Base-by-base conservation (phyloP, 2,888 invertebrate species). In the Heteropelma amictum region DNA sequence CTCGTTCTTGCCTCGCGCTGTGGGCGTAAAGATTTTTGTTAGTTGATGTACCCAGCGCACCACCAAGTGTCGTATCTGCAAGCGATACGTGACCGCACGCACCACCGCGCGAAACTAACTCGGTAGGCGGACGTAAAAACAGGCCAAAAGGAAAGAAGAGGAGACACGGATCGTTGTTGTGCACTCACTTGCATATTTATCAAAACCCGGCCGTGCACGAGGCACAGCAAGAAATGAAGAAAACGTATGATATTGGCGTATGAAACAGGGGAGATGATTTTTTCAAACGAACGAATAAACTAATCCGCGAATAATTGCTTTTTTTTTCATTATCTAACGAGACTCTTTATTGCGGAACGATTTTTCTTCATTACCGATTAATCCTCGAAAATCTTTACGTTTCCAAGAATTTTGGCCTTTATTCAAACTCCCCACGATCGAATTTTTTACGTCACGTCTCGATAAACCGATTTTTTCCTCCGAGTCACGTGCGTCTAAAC, bases 111-210 rank as follows among this genome's bases (percentile, higher is more conserved):
- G 77, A 58, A 70, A 81, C 83, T 82, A 84, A 85, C 80, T 79
- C 76, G 78, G 84, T 80, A 81, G 85, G 85, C 84, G 85, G 85
- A 77, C 80, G 30, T 58, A 45, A 19, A 56, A n/a, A 10, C 19
- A 54, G 33, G 19, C 35, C 33, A 35, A 19, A 19, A 30, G 30
- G 30, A 30, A 28, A 30, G 42, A 7, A 40, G 76, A 47, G 77
- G 72, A 79, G 79, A 82, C 81, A 78, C 79, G 78, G 79, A 76
- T 77, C 77, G 79, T 79, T 80, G 78, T 81, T 79, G 54, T 63
- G 72, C 77, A 75, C 82, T 80, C 80, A 77, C 75, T 75, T 60
- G 69, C 72, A 72, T 82, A 84, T 84, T 83, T 81, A 82, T 84
- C 82, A 82, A 78, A 81, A 77, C 49, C 47, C 60, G 81, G 78